These are phyloP conservation scores for Toxonevra muliebris DNA, from an alignment of 2,888 invertebrate genomes.

Conservation along the genomic window DNA sequence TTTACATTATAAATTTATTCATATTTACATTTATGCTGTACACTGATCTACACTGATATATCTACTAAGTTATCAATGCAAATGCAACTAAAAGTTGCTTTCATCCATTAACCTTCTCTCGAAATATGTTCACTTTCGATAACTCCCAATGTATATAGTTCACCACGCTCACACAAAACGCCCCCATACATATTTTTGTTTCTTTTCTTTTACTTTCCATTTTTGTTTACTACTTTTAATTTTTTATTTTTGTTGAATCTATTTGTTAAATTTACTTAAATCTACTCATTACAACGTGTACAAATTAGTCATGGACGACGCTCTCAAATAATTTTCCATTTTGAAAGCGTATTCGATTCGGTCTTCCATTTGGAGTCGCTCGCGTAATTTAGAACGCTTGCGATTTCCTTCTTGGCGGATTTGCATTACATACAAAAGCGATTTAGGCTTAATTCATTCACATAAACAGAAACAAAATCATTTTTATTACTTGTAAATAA, in stretches of 20 bases:
- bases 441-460: too few relatives aligned
- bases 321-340: too few relatives aligned
- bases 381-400: too few relatives aligned
- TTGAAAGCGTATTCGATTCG: too few relatives aligned
- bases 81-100: not conserved
- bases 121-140: not conserved
- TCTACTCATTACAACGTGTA: slow-evolving; percentile 15
- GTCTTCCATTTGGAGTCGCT: too few relatives aligned
- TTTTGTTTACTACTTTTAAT: not conserved
- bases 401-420: too few relatives aligned
- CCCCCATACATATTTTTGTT: not conserved
- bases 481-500: too few relatives aligned
- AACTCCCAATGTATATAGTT: not conserved
- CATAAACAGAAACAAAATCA: too few relatives aligned
- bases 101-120: not conserved
- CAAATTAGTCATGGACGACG: slow-evolving; percentile 24
- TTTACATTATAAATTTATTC: not conserved
- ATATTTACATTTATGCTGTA: too few relatives aligned
- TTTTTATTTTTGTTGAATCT: not conserved
- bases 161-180: not conserved
- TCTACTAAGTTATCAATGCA: slow-evolving; percentile 8
- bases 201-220: slow-evolving; percentile 1
- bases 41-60: not conserved
- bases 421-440: too few relatives aligned
- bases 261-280: too few relatives aligned